A percentile compares a stretch with the other conserved stretches of the same genome.
Evolutionary conservation across 2,113 vertebrate species (phyloP).

Genomic region (Chaenocephalus aceratus): DNA sequence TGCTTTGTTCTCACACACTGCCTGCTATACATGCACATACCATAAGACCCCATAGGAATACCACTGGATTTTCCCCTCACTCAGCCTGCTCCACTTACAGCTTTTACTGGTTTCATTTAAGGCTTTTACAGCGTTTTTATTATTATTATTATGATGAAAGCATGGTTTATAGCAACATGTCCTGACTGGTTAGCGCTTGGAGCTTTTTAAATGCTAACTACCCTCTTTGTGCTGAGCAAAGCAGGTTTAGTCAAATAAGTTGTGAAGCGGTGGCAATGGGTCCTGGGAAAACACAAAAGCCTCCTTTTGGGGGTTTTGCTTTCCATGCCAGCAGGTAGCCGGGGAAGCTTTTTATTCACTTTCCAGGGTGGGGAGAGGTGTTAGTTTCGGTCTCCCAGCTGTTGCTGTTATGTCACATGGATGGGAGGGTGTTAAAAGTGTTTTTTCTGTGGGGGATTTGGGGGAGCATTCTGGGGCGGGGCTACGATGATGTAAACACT

Average conservation of each 20-base stretch:
- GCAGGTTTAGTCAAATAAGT: neutral
- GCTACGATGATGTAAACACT: constrained; percentile 66
- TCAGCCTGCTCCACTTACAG: neutral
- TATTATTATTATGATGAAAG: neutral
- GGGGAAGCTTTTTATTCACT: neutral
- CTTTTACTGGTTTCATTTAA: too few relatives aligned
- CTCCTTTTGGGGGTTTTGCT: neutral
- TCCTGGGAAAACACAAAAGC: neutral
- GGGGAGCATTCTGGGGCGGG: constrained; percentile 25
- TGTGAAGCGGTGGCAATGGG: neutral
- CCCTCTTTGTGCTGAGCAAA: neutral
- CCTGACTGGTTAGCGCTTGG: neutral
- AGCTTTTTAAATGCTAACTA: neutral
- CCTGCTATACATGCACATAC: constrained; percentile 49
- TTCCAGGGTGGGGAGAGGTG: constrained; percentile 16
- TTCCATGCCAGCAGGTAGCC: constrained; percentile 15
- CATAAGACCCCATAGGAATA: constrained; percentile 11
- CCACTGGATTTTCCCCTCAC: neutral
- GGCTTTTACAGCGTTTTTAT: neutral
- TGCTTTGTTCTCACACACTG: constrained; percentile 65
- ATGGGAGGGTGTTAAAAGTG: neutral
- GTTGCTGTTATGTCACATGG: constrained; percentile 68
- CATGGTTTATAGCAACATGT: neutral
- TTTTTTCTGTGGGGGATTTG: constrained; percentile 22
- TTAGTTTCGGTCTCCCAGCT: constrained; percentile 61